phyloP scores from a whole-genome alignment of 2,113 vertebrate species.

The Tangachromis dhanisi region DNA sequence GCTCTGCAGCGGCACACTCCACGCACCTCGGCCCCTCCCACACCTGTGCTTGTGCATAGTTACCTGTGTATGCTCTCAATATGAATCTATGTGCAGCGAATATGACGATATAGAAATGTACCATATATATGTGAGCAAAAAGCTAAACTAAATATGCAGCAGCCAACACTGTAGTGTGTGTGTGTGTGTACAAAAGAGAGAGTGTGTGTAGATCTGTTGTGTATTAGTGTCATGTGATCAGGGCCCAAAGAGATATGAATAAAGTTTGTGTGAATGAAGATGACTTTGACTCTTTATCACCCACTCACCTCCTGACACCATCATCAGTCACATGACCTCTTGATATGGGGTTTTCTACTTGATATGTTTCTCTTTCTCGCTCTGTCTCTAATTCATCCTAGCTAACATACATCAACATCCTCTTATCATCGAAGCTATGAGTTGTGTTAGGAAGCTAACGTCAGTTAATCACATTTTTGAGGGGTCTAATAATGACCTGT shows the following conservation, averaged over 20 bases:
- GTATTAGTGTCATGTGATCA: slow-evolving; percentile 25
- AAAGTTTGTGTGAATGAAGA: slow-evolving; percentile 18
- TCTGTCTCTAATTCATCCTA: background rate
- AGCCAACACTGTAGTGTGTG: background rate
- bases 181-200: background rate
- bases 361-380: background rate
- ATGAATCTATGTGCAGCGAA: background rate
- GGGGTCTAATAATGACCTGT: background rate
- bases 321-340: background rate
- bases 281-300: background rate
- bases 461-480: background rate
- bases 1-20: background rate
- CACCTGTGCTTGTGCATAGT: background rate
- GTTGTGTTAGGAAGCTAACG: background rate
- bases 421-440: background rate
- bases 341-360: background rate
- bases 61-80: background rate
- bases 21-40: background rate
- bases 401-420: background rate
- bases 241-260: slow-evolving; percentile 16
- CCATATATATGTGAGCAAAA: background rate
- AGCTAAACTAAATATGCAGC: slow-evolving; percentile 1
- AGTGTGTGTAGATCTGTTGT: background rate
- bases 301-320: background rate
- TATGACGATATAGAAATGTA: background rate